phyloP scores from a whole-genome alignment of 2,113 vertebrate species.

The Pseudorhombus dupliciocellatus region DNA sequence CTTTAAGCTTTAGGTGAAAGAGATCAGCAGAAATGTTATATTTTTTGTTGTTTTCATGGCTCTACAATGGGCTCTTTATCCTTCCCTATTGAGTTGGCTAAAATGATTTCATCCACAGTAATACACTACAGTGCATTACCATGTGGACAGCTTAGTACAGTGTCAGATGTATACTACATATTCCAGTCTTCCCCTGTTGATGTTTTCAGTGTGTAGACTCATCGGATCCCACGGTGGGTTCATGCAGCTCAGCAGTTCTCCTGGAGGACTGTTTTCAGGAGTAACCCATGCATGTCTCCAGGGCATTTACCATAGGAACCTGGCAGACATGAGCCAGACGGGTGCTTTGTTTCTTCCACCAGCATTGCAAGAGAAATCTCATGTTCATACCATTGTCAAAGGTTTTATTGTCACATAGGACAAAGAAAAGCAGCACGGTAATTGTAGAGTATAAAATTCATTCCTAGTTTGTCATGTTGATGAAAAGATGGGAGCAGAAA shows the following conservation, averaged over 20 bases:
- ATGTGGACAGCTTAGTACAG: background rate
- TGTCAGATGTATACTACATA: background rate
- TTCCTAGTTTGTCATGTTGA: background rate
- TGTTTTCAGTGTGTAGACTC: slow-evolving; percentile 1
- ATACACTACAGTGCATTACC: background rate
- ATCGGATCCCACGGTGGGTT: slow-evolving; percentile 5
- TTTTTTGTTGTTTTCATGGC: too few species aligned
- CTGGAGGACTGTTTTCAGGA: slow-evolving; percentile 64
- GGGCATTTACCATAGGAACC: slow-evolving; percentile 82
- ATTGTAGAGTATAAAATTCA: background rate
- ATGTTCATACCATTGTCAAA: slow-evolving; percentile 1
- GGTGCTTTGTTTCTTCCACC: slow-evolving; percentile 73
- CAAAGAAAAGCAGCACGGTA: background rate
- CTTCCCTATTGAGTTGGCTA: background rate
- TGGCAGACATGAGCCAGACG: slow-evolving; percentile 72
- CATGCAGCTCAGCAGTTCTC: slow-evolving; percentile 55
- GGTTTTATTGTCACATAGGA: background rate
- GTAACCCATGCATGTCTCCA: slow-evolving; percentile 70
- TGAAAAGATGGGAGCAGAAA: background rate
- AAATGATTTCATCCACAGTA: background rate
- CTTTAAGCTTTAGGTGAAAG: too few species aligned
- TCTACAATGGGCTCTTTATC: too few species aligned
- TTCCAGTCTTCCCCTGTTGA: background rate
- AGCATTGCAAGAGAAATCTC: slow-evolving; percentile 27
- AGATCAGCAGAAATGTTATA: too few species aligned